Base-by-base conservation (phyloP, 2,888 invertebrate species). In the Antheraea assamensis region DNA sequence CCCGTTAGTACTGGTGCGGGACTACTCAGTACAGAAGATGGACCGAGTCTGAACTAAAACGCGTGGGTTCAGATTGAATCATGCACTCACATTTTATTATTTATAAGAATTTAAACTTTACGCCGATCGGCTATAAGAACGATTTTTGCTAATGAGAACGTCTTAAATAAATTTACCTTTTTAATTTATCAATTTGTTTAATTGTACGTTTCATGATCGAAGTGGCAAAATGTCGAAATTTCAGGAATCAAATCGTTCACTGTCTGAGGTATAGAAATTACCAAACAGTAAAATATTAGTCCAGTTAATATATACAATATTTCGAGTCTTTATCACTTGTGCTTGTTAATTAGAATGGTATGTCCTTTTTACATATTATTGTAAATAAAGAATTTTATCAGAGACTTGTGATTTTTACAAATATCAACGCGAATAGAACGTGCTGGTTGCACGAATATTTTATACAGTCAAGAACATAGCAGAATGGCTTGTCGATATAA, bases 1-100 rank as follows among this genome's bases (percentile, higher is more conserved):
- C 80, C 84, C 76, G 30, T 79, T 85, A 79, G 87, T 76, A 85
- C 83, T 86, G 79, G 83, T 83, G 80, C 80, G 81, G 80, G 82
- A 92, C 92, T 92, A 91, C 86, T 86, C 88, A 82, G 85, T 80
- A 83, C 81, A 82, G 83, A 87, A 89, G 87, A 86, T 85, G 87
- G 83, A 78, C 84, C 78, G 85, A 84, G 83, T 86, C 83, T 86
- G 88, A 89, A 90, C 86, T 83, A 85, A 89, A 90, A 87, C 85
- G 91, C 91, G 92, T 92, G 91, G 90, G 90, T 82, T 88, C 81
- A 82, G 82, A 87, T 87, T 86, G 83, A 87, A 86, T 88, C 85
- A 88, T 84, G 80, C 77, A 81, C 82, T 81, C 75, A 73, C 81
- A 77, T 70, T 76, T 73, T 74, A 80, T 75, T 78, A 76, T 78